Percentiles rank a stretch among this genome's conserved stretches.
These are phyloP conservation scores for Phocoena sinus DNA, from an alignment of 2,113 vertebrate species.

Conservation along the genomic window DNA sequence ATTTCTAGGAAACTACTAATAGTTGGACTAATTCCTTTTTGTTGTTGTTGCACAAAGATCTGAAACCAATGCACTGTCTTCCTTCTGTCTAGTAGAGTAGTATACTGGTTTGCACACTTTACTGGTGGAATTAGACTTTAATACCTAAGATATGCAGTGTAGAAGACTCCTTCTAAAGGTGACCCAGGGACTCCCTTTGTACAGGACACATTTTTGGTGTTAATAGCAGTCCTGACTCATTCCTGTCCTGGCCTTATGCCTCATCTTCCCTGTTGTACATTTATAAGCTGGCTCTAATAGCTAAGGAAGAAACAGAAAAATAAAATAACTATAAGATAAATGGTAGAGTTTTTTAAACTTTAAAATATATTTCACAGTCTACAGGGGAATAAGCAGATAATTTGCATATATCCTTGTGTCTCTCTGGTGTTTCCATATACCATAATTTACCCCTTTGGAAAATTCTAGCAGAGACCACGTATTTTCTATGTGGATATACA, in stretches of 20 bases:
- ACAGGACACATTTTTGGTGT: not conserved
- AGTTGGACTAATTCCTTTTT: constrained; percentile 26
- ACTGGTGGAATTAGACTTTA: not conserved
- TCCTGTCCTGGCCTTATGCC: not conserved
- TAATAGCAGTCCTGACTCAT: not conserved
- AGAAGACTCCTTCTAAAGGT: not conserved
- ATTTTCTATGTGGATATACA: not conserved
- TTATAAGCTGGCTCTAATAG: not conserved
- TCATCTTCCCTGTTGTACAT: constrained; percentile 9
- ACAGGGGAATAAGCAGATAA: not conserved
- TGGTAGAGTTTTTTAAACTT: not conserved
- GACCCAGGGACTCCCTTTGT: not conserved
- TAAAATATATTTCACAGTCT: not conserved
- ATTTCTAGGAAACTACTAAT: constrained; percentile 5
- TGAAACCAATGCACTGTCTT: not conserved
- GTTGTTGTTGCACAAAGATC: constrained; percentile 6
- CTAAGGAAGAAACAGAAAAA: not conserved
- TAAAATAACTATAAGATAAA: not conserved
- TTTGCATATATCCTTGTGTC: not conserved
- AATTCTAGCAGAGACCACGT: not conserved
- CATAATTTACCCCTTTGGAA: not conserved
- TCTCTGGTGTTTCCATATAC: not conserved
- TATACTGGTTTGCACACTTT: not conserved
- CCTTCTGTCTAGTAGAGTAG: not conserved
- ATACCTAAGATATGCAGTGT: not conserved